Base-by-base conservation (phyloP, 1,140 invertebrate species). In the Samia ricini region DNA sequence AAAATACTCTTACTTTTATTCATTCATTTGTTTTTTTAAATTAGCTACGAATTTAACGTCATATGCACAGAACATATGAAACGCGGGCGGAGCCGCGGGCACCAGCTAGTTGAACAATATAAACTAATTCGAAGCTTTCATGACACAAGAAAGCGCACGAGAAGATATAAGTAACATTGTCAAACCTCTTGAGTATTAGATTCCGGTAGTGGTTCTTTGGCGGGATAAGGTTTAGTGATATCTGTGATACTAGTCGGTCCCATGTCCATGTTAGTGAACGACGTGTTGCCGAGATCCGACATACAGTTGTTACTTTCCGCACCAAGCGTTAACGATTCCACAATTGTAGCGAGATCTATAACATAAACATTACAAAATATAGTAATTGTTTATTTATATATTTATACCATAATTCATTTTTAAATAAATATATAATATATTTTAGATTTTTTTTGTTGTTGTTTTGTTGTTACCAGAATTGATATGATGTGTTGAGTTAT, bases 341-440 rank as follows among this genome's bases (percentile, higher is more conserved):
- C 95, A 77, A 97, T 97, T 22, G 96, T 97, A 0, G 95, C 95
- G 58, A 97, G 89, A 91, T 97, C 96, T 78, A 91, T 89, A 55
- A 66, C 4, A 63, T 50, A 65, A 61, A 51, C 50, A 23, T 29
- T 56, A 24, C 50, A 60, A 48, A 21, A 15, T 59, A 48, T 61
- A 33, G n/a, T 62, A 22, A 22, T 21, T 2, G 22, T 7, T 52
- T 12, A 20, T 52, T 20, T 52, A 21, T 15, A 52, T 12, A 10
- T n/a, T 26, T 26, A 26, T 26, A 4, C 26, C n/a, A n/a, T n/a
- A n/a, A n/a, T n/a, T n/a, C n/a, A n/a, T n/a, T n/a, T n/a, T n/a
- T n/a, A n/a, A n/a, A n/a, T n/a, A n/a, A n/a, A n/a, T n/a, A n/a
- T n/a, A n/a, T n/a, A n/a, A n/a, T n/a, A n/a, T n/a, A n/a, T 29